Conservation (phyloP, 1,140 invertebrate species). For the Lepidurus apus region DNA sequence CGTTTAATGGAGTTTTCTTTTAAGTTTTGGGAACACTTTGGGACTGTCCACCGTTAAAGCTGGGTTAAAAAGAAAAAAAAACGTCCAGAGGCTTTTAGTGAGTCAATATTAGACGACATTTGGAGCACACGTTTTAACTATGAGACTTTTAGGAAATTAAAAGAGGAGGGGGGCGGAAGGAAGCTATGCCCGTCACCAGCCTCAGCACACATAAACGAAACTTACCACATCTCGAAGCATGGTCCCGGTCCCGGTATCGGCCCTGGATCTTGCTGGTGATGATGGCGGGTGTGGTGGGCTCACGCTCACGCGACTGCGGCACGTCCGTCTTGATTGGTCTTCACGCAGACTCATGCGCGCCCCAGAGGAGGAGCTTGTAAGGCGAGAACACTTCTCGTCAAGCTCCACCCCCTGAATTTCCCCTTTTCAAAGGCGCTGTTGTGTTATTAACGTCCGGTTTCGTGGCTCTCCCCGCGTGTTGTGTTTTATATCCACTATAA, state of each 20-base stretch:
- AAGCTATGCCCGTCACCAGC: conserved; percentile 17
- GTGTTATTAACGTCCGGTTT: conserved; percentile 19
- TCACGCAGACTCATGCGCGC: neutral
- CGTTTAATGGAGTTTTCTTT: no score
- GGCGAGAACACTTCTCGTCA: neutral
- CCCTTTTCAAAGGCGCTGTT: neutral
- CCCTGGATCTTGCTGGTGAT: conserved; percentile 7
- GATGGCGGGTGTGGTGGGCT: conserved; percentile 16
- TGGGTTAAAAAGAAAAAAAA: no score
- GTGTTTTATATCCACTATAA: conserved; percentile 22
- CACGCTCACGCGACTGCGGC: neutral
- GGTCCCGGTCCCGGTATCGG: conserved; percentile 16
- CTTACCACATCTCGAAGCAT: conserved; percentile 21
- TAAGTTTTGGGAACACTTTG: no score
- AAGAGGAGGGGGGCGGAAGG: neutral
- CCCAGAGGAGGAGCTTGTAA: neutral
- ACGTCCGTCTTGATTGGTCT: conserved; percentile 8
- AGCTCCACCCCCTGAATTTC: neutral
- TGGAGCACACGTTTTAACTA: no score
- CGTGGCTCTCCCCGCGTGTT: conserved; percentile 1
- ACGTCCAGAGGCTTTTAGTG: no score
- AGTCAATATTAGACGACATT: no score
- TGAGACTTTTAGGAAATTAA: no score
- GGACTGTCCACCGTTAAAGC: no score
- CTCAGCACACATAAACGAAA: conserved; percentile 19